Conservation (phyloP, 2,113 vertebrate genomes). For the Gymnocephalus cernua region DNA sequence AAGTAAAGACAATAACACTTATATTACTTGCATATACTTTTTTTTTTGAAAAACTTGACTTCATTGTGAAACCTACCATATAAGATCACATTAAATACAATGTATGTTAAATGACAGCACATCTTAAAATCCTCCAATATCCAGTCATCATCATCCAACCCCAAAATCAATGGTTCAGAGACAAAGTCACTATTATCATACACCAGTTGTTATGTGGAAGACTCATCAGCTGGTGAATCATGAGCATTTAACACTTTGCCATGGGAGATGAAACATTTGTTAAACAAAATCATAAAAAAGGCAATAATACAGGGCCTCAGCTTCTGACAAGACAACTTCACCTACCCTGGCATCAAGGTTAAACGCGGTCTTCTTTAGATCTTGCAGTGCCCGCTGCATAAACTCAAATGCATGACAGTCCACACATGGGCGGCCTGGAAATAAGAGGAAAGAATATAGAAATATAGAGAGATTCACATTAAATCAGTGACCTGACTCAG, state of each 20-base stretch:
- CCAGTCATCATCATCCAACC: not conserved
- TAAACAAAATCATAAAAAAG: not conserved
- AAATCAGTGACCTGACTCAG: not conserved
- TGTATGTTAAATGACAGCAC: not conserved
- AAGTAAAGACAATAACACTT: not conserved
- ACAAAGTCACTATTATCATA: not conserved
- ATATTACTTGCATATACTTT: not conserved
- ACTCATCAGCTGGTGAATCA: slow-evolving; percentile 5
- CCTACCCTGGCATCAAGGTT: slow-evolving; percentile 92
- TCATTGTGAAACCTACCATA: not conserved
- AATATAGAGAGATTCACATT: not conserved
- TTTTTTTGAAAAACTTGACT: not conserved
- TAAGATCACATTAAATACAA: not conserved
- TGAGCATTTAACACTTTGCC: not conserved
- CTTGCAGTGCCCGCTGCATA: slow-evolving; percentile 97
- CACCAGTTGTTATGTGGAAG: not conserved
- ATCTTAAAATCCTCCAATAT: not conserved
- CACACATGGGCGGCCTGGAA: slow-evolving; percentile 93
- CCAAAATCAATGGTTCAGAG: not conserved
- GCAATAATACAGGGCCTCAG: not conserved
- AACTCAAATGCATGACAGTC: slow-evolving; percentile 98
- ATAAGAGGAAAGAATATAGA: not conserved
- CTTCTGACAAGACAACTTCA: not conserved
- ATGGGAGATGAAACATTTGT: not conserved
- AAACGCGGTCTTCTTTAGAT: slow-evolving; percentile 93